A percentile compares a stretch with the other conserved stretches of the same genome.
These are phyloP conservation scores for Glaucomys volans DNA, from an alignment of 2,113 vertebrate genomes.

Conservation along the genomic window DNA sequence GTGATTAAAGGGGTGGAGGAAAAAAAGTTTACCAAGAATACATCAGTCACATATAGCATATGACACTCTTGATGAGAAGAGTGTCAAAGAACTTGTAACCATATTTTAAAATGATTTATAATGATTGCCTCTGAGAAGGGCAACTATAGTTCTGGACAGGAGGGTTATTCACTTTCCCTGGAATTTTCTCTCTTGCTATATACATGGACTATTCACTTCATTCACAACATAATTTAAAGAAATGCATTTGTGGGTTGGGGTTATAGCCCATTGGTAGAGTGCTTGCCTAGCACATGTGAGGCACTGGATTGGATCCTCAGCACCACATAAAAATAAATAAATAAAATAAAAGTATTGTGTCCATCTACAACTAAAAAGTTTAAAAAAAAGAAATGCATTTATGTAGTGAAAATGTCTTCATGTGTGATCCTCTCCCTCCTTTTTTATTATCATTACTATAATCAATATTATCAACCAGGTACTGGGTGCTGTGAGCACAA, in stretches of 20 bases:
- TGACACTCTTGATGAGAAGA: neutral
- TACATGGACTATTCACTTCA: neutral
- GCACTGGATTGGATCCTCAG: no score
- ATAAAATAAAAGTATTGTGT: no score
- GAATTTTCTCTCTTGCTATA: neutral
- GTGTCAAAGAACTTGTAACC: neutral
- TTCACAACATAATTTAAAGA: constrained; percentile 39
- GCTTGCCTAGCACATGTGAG: no score
- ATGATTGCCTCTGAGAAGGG: neutral
- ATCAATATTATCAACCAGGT: neutral
- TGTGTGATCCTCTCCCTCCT: neutral
- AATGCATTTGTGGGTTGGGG: neutral
- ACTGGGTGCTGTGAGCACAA: neutral
- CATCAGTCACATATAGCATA: neutral
- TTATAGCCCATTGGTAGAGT: no score
- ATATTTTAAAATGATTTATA: neutral
- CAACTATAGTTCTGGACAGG: neutral
- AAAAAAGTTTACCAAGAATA: neutral
- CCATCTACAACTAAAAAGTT: no score
- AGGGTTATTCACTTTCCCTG: neutral
- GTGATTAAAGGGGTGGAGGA: neutral
- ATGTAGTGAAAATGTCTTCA: neutral
- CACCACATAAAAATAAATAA: no score
- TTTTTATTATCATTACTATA: neutral
- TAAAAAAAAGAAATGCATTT: neutral